Conservation (phyloP, 2,113 vertebrate genomes). For the Isichthys henryi region DNA sequence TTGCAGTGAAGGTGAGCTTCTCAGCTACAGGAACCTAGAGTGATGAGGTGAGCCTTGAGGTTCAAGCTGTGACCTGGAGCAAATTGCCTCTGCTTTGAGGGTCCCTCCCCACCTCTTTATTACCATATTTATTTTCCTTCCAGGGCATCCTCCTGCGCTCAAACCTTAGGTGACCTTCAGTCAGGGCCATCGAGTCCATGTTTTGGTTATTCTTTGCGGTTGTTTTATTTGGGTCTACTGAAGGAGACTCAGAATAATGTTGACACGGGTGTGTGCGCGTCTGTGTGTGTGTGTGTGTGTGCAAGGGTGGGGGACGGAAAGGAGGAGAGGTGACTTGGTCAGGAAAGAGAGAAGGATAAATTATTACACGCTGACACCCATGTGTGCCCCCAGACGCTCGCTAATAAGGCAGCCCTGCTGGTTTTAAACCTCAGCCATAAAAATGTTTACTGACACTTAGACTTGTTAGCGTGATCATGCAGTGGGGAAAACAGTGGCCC, state of each 20-base stretch:
- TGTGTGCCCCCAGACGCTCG: background rate
- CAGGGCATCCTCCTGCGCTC: background rate
- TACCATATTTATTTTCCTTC: background rate
- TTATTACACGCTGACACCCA: background rate
- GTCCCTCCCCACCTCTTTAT: background rate
- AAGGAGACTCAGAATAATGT: background rate
- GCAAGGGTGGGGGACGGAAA: background rate
- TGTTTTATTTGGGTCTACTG: background rate
- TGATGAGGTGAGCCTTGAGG: background rate
- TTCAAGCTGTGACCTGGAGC: background rate
- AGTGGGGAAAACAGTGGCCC: background rate
- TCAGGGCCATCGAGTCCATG: background rate
- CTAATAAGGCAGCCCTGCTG: background rate
- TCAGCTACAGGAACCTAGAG: background rate
- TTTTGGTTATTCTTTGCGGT: background rate
- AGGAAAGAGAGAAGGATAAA: slow-evolving; percentile 4
- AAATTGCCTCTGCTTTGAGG: background rate
- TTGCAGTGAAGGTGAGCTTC: background rate
- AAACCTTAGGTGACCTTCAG: slow-evolving; percentile 16
- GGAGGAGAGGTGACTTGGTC: background rate
- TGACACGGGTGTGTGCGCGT: background rate
- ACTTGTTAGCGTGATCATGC: background rate
- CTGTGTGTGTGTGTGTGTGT: background rate
- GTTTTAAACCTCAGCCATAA: background rate
- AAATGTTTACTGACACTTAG: background rate